Evolutionary conservation across 1,140 invertebrate genomes (phyloP), one percentile per base, ranked within the genome.

Genomic region (Lordiphosa clarofinis): DNA sequence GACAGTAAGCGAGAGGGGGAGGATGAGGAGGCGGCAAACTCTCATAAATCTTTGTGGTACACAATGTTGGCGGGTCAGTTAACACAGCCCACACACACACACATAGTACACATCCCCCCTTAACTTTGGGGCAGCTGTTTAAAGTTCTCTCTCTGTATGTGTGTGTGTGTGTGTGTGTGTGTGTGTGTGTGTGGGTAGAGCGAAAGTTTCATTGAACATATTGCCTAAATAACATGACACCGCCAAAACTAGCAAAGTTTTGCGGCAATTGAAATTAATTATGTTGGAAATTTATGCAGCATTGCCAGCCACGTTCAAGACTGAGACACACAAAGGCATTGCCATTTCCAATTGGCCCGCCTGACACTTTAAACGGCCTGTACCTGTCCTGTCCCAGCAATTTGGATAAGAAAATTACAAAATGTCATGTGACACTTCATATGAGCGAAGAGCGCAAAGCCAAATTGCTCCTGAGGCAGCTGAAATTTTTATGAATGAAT

Each of bases 1-100:
- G 59, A 73, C 76, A 61, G 50, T 21, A 21, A 58, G 50, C n/a
- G n/a, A n/a, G n/a, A n/a, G n/a, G n/a, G 19, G 1, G 35, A 8
- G 21, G 3, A 21, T 13, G 37, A 47, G 56, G 31, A 52, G 10
- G 38, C 37, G 67, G 67, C 59, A 60, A 84, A 78, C 60, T 78
- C 78, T 73, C 82, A 86, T 86, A 86, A 86, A 86, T 86, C 81
- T 86, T 86, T 53, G 71, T 63, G 65, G 68, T 72, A 86, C 81
- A 86, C 81, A 86, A 84, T 78, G 81, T 86, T 86, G 81, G 81
- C 81, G 81, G 81, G 81, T 86, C 81, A 86, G 68, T 66, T 56
- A 36, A 55, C 47, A 54, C 40, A 47, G 38, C 50, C 38, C 49
- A 40, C 56, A 40, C 49, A 40, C 28, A 10, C 11, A 37, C n/a